phyloP scores from a whole-genome alignment of 1,140 invertebrate genomes.

The Dolichoris vasculosae region DNA sequence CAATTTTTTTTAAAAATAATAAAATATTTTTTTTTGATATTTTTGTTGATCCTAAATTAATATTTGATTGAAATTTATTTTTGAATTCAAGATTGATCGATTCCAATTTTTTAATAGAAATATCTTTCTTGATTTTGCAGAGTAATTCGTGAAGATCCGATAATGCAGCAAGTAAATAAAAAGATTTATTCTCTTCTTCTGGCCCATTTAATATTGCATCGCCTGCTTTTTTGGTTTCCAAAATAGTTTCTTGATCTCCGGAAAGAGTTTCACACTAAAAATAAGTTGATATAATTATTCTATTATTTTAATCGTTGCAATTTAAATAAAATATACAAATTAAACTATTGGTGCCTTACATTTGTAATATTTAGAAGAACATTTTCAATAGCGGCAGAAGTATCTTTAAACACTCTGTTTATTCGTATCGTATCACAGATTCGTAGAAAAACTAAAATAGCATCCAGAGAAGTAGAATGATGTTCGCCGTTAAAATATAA shows the following conservation, averaged over 20 bases:
- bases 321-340: constrained; percentile 20
- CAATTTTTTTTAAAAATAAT: constrained; percentile 79
- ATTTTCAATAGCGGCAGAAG: constrained; percentile 77
- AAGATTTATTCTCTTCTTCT: constrained; percentile 66
- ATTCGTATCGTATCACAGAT: constrained; percentile 78
- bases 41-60: constrained; percentile 68
- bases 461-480: constrained; percentile 77
- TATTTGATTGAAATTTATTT: constrained; percentile 75
- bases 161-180: constrained; percentile 75
- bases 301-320: not conserved
- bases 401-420: constrained; percentile 78
- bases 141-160: constrained; percentile 79
- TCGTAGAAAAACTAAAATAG: constrained; percentile 75
- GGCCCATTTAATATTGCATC: constrained; percentile 73
- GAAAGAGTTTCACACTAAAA: constrained; percentile 69
- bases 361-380: constrained; percentile 77
- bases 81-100: constrained; percentile 69
- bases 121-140: constrained; percentile 68
- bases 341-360: constrained; percentile 66
- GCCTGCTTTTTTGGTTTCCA: constrained; percentile 67
- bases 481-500: constrained; percentile 84
- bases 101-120: constrained; percentile 61
- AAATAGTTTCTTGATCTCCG: constrained; percentile 66
- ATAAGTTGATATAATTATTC: constrained; percentile 51
- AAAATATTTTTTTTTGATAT: constrained; percentile 77